phyloP scores from a whole-genome alignment of 2,797 vertebrate genomes.

The Chiloscyllium punctatum region DNA sequence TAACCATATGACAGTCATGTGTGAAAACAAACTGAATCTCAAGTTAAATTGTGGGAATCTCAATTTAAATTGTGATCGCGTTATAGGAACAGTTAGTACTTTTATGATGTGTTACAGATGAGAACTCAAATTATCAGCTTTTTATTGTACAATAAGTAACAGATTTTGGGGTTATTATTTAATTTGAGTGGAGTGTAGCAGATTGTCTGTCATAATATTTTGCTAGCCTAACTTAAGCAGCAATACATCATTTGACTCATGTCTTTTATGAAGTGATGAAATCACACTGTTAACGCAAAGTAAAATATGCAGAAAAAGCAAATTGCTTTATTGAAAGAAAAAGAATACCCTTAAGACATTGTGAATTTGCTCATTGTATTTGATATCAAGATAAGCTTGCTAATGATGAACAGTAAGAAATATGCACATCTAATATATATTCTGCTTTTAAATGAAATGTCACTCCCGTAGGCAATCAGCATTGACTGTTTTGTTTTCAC shows the following conservation, averaged over 20 bases:
- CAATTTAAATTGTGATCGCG: background rate
- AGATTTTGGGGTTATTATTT: background rate
- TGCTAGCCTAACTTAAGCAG: background rate
- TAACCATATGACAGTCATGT: background rate
- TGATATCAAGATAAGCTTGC: constrained; percentile 8
- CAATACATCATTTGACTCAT: background rate
- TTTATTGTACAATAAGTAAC: background rate
- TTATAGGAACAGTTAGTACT: background rate
- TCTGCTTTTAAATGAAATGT: background rate
- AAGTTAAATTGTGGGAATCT: background rate
- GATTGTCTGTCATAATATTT: background rate
- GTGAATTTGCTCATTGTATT: background rate
- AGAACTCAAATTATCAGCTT: background rate
- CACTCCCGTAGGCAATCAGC: background rate
- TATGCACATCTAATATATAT: background rate
- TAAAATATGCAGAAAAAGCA: background rate
- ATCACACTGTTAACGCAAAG: too few species aligned
- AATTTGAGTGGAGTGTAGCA: background rate
- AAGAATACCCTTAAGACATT: background rate
- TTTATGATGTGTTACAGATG: background rate
- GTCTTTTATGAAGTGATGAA: background rate
- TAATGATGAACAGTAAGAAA: background rate
- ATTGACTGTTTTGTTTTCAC: background rate
- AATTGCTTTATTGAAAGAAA: background rate
- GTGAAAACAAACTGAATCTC: background rate